Evolutionary conservation across 2,113 vertebrate species (phyloP).

Genomic region (Natator depressus): DNA sequence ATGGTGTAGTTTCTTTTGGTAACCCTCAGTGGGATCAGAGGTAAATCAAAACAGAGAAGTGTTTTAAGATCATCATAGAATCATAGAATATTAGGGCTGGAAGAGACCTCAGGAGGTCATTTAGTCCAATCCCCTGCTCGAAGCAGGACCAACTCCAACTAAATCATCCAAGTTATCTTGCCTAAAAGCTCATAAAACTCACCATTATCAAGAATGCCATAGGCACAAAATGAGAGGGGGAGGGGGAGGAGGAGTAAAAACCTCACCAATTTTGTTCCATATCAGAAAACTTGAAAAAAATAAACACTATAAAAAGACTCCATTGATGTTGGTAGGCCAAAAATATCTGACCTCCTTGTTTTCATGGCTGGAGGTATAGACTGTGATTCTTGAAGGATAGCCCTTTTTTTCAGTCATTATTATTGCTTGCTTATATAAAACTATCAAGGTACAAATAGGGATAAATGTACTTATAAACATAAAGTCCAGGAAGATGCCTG

Average conservation of each 20-base stretch:
- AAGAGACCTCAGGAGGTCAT: too few species aligned
- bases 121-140: too few species aligned
- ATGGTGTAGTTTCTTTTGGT: too few species aligned
- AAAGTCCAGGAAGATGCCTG: neutral
- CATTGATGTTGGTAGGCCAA: neutral
- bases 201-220: neutral
- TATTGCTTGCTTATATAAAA: neutral
- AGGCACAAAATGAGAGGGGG: neutral
- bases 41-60: too few species aligned
- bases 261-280: neutral
- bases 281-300: neutral
- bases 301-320: neutral
- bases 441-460: neutral
- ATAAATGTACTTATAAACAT: neutral
- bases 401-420: neutral
- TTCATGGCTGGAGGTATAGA: neutral
- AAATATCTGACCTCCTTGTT: neutral
- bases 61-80: too few species aligned
- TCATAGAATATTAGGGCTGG: too few species aligned
- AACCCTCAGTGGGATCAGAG: too few species aligned
- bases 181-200: neutral
- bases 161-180: neutral
- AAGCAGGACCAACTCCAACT: too few species aligned
- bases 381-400: constrained; percentile 1
- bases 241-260: neutral